These are phyloP conservation scores for Chaunax sp. DNA, from an alignment of 2,797 vertebrate species.

Conservation along the genomic window DNA sequence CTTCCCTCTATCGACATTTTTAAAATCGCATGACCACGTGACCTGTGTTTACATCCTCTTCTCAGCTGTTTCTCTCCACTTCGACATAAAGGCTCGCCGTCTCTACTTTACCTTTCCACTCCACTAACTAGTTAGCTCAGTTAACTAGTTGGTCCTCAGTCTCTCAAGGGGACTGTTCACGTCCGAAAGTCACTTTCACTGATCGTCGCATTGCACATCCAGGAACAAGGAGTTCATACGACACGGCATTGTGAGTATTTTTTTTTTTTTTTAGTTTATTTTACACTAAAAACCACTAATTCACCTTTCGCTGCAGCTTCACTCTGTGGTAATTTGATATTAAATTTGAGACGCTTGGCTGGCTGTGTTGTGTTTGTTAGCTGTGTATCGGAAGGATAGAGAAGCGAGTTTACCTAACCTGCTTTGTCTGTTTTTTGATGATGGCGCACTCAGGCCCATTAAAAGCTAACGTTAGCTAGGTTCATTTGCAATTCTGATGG, in stretches of 20 bases:
- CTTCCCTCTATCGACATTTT: slow-evolving; percentile 60
- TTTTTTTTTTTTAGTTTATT: slow-evolving; percentile 1
- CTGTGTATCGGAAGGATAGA: slow-evolving; percentile 21
- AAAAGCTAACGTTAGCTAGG: slow-evolving; percentile 62
- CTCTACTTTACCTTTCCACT: slow-evolving; percentile 4
- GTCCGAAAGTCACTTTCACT: slow-evolving; percentile 24
- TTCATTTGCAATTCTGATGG: slow-evolving; percentile 5
- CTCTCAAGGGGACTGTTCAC: background rate
- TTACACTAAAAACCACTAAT: background rate
- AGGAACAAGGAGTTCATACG: slow-evolving; percentile 60
- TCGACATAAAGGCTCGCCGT: slow-evolving; percentile 44
- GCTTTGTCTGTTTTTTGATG: slow-evolving; percentile 73
- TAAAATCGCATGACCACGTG: slow-evolving; percentile 80
- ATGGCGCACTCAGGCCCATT: slow-evolving; percentile 82
- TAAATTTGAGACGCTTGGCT: background rate
- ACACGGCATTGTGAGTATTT: slow-evolving; percentile 71
- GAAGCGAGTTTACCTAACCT: slow-evolving; percentile 69
- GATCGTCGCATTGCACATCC: slow-evolving; percentile 54
- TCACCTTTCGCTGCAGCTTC: background rate
- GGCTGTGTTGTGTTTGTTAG: background rate
- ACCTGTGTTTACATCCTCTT: slow-evolving; percentile 94
- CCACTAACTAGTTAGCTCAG: background rate
- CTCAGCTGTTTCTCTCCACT: slow-evolving; percentile 87
- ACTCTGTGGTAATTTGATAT: background rate
- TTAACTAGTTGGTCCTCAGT: background rate